Evolutionary conservation across 2,113 vertebrate genomes (phyloP), one percentile per base, ranked within the genome.

Genomic region (Limnothrissa miodon): DNA sequence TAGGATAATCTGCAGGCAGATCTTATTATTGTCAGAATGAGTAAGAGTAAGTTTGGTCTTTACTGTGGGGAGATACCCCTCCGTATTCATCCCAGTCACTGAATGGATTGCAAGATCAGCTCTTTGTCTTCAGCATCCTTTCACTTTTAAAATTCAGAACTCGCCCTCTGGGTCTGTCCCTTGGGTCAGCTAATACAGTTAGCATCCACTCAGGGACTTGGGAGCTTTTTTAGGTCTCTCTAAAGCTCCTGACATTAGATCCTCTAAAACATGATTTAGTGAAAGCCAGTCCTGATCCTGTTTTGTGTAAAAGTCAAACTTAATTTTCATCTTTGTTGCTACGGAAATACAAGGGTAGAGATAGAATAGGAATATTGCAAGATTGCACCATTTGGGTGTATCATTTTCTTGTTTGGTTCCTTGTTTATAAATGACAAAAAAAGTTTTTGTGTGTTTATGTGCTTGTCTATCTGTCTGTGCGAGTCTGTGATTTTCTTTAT

Each of bases 231-330:
- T 90, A 90, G 89, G 88, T 90, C 90, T 89, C 90, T 86, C 90
- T 93, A 89, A 90, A 91, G 91, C 89, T 92, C 80, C 81, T 88
- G 92, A 92, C 92, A 91, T 93, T 93, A 94, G 94, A 94, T 92
- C 90, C 90, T 90, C 91, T 93, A 91, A 93, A 92, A 93, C 92
- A 79, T 91, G 92, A 95, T 94, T 94, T 93, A 84, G 91, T 91
- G 91, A 94, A 93, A 92, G 94, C 90, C 81, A 79, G 85, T 92
- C 84, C 91, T 91, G 91, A 93, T 93, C 91, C 89, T 91, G 90
- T 91, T 93, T 88, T 92, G 90, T 91, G 92, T 91, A 90, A 92
- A 94, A 93, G 91, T 93, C 93, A 92, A 94, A 94, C 89, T 90
- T 92, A 90, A 93, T 94, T 94, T 90, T 91, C 87, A 85, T 90